Evolutionary conservation across 2,113 vertebrate genomes (phyloP), one percentile per base, ranked within the genome.

Genomic region (Fregetta grallaria): DNA sequence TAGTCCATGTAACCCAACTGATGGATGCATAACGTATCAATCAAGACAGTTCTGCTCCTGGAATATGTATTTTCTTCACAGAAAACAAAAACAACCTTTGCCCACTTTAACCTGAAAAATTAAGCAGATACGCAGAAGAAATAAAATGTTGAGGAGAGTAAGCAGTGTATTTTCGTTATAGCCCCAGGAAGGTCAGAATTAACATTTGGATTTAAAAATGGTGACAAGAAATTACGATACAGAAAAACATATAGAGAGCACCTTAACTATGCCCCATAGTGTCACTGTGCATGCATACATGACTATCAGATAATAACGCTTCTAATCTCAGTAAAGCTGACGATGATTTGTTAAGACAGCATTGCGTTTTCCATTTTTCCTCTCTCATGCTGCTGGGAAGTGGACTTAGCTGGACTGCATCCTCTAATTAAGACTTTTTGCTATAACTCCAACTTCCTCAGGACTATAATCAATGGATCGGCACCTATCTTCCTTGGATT

Each of bases 11-110:
- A 94, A 89, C 76, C 80, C 88, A 92, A 63, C 94, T 97, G 94
- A 97, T 95, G 95, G 91, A 95, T 97, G 92, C 61, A 86, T 92
- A 94, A 92, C 20, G 29, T 94, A 96, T 96, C 94, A 94, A 85
- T 87, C 79, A 87, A 84, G 92, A 95, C 95, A 97, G 80, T 92
- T 96, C 91, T 96, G 73, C 94, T 94, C 91, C 86, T 89, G 81
- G 88, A 95, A 91, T 84, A 42, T 73, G n/a, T 81, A 89, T 94
- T 95, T 96, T 85, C 84, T 85, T 96, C 49, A 61, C 61, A 85
- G 65, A 50, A 91, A 91, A 82, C 52, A 79, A 91, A 87, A 72
- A 12, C 34, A 90, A 79, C 77, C 14, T 65, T 93, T 82, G n/a
- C 81, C 62, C 62, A 85, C 19, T 93, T 87, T 89, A 94, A 87